Percentiles rank a stretch among this genome's conserved stretches.
Conservation (phyloP, 1,140 invertebrate species). For the Temnothorax curvispinosus region DNA sequence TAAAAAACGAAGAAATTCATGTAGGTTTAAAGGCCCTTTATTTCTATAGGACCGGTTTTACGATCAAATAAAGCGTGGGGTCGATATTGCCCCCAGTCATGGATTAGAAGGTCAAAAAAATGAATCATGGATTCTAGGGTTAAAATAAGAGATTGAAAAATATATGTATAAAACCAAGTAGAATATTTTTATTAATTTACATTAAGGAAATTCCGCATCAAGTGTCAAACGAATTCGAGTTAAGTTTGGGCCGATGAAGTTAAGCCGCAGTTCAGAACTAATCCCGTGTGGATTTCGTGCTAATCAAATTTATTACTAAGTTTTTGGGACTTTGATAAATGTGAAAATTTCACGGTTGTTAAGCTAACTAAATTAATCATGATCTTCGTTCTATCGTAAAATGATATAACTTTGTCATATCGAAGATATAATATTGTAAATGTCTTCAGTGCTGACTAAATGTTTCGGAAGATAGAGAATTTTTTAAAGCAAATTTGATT, state of each 20-base stretch:
- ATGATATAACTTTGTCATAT: background rate
- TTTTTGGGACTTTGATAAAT: background rate
- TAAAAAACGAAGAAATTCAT: too few relatives aligned
- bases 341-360: background rate
- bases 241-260: background rate
- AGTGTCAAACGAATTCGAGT: constrained; percentile 12
- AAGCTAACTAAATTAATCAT: background rate
- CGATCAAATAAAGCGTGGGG: too few relatives aligned
- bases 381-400: background rate
- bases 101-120: too few relatives aligned
- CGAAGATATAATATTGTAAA: background rate
- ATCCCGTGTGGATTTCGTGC: background rate
- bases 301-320: constrained; percentile 37
- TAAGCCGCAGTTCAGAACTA: background rate
- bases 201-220: background rate
- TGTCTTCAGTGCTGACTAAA: background rate
- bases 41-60: too few relatives aligned
- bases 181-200: background rate
- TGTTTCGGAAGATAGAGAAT: background rate
- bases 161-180: background rate
- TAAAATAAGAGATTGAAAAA: background rate
- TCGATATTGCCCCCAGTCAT: too few relatives aligned
- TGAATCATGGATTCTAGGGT: too few relatives aligned
- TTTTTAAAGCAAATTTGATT: background rate
- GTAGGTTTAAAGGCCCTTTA: too few relatives aligned